Evolutionary conservation across 2,113 vertebrate species (phyloP), one percentile per base, ranked within the genome.

Genomic region (Misgurnus mizolepis): DNA sequence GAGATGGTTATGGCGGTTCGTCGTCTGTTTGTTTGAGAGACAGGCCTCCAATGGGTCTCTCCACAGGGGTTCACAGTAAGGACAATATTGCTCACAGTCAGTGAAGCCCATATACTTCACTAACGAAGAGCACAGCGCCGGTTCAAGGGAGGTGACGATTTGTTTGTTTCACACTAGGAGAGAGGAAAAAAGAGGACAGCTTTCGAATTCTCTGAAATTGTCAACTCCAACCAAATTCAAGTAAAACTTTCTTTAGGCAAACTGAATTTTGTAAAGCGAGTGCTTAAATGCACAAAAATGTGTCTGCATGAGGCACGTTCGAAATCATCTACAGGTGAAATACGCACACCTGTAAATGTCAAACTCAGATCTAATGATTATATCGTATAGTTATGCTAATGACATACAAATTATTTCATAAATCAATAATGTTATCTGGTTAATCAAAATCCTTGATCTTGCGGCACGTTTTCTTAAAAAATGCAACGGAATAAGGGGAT

Each of bases 21-120:
- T 17, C 7, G 49, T 40, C 11, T 76, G 76, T 70, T 75, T 39
- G 17, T 81, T 76, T 79, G 76, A 68, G 78, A 79, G 82, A 75
- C 79, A 74, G 79, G 41, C 45, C 58, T 70, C 70, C 81, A 81
- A 83, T 83, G 79, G 56, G 79, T 84, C 78, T 81, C 81, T 85
- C 85, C 81, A 86, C 83, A 76, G 80, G 83, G 78, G 73, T 69
- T 78, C 64, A 53, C 66, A 65, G 74, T 60, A 58, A 27, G 10
- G 43, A 67, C 49, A 67, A 78, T 67, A 83, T 80, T 77, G 69
- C 78, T 80, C 80, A 80, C 80, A 81, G 69, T 85, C 78, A 69
- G 81, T 76, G 76, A 85, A 83, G 73, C 74, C 78, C 15, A 83
- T 81, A 76, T 64, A 75, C 72, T 84, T 81, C 55, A 58, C 83